A percentile compares a stretch with the other conserved stretches of the same genome.
Evolutionary conservation across 2,888 invertebrate species (phyloP).

Genomic region (Lasioglossum figueresi): DNA sequence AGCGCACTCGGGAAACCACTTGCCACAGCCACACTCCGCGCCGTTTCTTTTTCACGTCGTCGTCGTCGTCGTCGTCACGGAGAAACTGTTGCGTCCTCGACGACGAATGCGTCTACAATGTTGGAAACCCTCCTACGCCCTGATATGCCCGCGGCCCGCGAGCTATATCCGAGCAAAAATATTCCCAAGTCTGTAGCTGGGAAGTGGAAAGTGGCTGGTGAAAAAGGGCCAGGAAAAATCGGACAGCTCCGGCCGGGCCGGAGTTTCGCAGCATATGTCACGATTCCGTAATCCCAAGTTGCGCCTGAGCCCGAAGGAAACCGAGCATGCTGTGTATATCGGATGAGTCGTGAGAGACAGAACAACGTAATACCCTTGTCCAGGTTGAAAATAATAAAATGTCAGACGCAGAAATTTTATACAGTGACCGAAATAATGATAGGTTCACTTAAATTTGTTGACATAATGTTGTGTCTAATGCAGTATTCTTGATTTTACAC

Average conservation of each 20-base stretch:
- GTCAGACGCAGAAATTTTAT: neutral
- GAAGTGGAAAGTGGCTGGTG: neutral
- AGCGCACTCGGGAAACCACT: constrained; percentile 47
- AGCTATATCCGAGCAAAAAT: constrained; percentile 5
- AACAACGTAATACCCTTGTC: neutral
- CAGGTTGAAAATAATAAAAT: neutral
- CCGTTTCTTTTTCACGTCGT: constrained; percentile 20
- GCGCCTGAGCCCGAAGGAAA: constrained; percentile 7
- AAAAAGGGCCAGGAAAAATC: constrained; percentile 36
- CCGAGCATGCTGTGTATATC: neutral
- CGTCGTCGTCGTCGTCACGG: constrained; percentile 3
- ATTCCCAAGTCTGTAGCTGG: constrained; percentile 4
- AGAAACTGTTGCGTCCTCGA: constrained; percentile 56
- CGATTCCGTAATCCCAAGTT: constrained; percentile 30
- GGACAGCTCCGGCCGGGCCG: neutral
- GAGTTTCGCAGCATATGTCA: constrained; percentile 33
- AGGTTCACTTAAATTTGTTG: too few relatives aligned
- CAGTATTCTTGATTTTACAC: too few relatives aligned
- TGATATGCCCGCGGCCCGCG: constrained; percentile 7
- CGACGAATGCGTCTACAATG: constrained; percentile 31
- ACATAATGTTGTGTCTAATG: too few relatives aligned
- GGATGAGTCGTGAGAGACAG: neutral
- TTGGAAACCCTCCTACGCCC: constrained; percentile 4
- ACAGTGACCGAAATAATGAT: too few relatives aligned
- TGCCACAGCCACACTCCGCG: neutral